These are phyloP conservation scores for Ophiodon elongatus DNA, from an alignment of 2,113 vertebrate genomes.

Conservation along the genomic window DNA sequence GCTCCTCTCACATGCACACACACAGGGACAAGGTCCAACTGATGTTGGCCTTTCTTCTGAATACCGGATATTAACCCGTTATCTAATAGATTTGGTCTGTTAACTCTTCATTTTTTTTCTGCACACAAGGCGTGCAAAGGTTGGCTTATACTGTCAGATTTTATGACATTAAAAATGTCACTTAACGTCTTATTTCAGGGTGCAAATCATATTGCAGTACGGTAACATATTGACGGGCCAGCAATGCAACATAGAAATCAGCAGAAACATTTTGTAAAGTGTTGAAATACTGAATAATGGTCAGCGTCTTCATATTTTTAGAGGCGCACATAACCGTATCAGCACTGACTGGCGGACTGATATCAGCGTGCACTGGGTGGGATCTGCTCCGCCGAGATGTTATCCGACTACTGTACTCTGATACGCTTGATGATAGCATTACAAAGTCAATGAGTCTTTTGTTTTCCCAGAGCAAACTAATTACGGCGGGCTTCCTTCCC, in stretches of 20 bases:
- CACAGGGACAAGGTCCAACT: neutral
- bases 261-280: neutral
- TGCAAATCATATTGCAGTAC: neutral
- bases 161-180: neutral
- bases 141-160: neutral
- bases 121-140: neutral
- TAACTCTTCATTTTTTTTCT: neutral
- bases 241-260: neutral
- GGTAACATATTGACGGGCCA: neutral
- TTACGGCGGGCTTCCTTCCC: conserved; percentile 73
- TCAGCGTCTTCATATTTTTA: neutral
- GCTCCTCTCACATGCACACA: neutral
- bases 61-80: neutral
- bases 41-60: neutral
- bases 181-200: neutral
- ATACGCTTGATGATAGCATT: conserved; percentile 61
- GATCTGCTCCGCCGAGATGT: conserved; percentile 34
- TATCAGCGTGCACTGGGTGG: conserved; percentile 30
- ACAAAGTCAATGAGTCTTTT: conserved; percentile 68
- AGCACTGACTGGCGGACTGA: conserved; percentile 16
- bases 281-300: neutral
- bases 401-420: conserved; percentile 54
- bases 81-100: neutral
- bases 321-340: neutral
- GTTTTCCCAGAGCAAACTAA: conserved; percentile 71